Percentiles rank a stretch among this genome's conserved stretches.
Conservation (phyloP, 2,797 vertebrate genomes). For the Darevskia mixta region DNA sequence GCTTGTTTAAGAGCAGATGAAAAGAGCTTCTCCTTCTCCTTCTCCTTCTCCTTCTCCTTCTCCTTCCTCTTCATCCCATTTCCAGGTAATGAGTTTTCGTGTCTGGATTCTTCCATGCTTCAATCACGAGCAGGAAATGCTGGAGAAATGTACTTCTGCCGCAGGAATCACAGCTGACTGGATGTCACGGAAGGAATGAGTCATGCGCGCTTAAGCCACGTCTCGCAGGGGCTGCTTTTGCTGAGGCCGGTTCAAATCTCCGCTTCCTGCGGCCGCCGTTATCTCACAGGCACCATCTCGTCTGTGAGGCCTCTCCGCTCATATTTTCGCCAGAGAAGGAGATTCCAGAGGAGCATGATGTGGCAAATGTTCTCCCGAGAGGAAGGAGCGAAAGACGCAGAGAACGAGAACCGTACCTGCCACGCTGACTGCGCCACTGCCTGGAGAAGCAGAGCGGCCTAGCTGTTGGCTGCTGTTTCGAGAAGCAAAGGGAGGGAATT, state of each 20-base stretch:
- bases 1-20: background rate
- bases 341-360: background rate
- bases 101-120: constrained; percentile 65
- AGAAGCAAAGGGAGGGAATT: too few species aligned
- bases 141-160: constrained; percentile 53
- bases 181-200: constrained; percentile 65
- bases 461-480: too few species aligned
- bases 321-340: background rate
- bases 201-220: constrained; percentile 47
- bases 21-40: too few species aligned
- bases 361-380: accelerated
- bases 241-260: constrained; percentile 38
- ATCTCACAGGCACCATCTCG: too few species aligned
- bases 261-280: constrained; percentile 2
- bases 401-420: background rate
- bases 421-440: too few species aligned
- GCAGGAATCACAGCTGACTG: constrained; percentile 64
- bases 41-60: too few species aligned
- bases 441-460: too few species aligned
- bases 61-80: constrained; percentile 46
- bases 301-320: too few species aligned
- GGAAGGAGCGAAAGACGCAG: accelerated
- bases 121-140: constrained; percentile 37
- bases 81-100: constrained; percentile 50
- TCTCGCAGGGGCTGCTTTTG: constrained; percentile 56